Evolutionary conservation across 2,888 invertebrate genomes (phyloP).

Genomic region (Hypselothyrea guttata): DNA sequence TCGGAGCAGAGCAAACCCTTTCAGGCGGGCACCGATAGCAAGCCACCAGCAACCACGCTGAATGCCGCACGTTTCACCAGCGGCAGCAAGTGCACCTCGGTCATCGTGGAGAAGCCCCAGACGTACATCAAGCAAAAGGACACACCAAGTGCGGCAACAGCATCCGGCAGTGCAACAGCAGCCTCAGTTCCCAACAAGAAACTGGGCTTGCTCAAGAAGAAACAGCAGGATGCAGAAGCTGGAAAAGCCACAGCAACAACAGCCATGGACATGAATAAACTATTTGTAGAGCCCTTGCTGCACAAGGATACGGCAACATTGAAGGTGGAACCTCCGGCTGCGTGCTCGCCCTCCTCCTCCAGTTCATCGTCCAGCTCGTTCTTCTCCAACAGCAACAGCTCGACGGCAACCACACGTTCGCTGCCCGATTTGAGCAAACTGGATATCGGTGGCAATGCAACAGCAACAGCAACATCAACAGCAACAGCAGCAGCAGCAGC

Average conservation of each 20-base stretch:
- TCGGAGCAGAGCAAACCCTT: no score
- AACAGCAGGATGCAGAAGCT: constrained; percentile 21
- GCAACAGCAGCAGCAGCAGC: not conserved
- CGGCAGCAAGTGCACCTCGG: constrained; percentile 65
- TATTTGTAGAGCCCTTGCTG: constrained; percentile 64
- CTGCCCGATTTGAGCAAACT: constrained; percentile 79
- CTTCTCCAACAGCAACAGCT: constrained; percentile 61
- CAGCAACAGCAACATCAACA: constrained; percentile 12
- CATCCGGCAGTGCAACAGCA: constrained; percentile 10
- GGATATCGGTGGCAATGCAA: constrained; percentile 72
- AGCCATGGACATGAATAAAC: constrained; percentile 34
- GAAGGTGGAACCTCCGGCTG: constrained; percentile 70
- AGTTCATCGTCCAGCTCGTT: constrained; percentile 76
- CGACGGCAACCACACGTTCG: constrained; percentile 60
- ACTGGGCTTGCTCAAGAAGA: constrained; percentile 27
- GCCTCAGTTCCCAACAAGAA: constrained; percentile 26
- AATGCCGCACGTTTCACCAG: constrained; percentile 59
- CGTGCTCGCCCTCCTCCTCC: constrained; percentile 72
- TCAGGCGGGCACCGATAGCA: no score
- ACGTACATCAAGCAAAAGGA: constrained; percentile 39
- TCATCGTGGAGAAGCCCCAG: constrained; percentile 75
- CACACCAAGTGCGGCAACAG: constrained; percentile 3
- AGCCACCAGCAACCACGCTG: constrained; percentile 32
- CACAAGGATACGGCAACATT: constrained; percentile 67
- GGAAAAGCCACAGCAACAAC: constrained; percentile 9